These are phyloP conservation scores for Tiliacea aurago DNA, from an alignment of 2,888 invertebrate genomes.

Conservation along the genomic window DNA sequence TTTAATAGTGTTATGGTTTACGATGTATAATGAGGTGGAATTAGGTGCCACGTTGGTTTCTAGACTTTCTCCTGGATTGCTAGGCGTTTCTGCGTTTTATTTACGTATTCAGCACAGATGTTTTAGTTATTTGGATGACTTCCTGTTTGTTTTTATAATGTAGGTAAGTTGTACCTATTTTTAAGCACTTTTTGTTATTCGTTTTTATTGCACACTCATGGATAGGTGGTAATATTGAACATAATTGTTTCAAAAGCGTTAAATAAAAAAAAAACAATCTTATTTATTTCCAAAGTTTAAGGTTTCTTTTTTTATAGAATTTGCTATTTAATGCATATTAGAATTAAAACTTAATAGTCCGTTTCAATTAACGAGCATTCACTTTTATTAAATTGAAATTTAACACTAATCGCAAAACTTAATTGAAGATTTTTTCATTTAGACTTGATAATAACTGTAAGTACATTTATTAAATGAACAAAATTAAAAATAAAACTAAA, in stretches of 20 bases:
- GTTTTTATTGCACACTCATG: background rate
- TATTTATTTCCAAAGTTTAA: constrained; percentile 9
- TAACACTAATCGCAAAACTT: constrained; percentile 5
- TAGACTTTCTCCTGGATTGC: constrained; percentile 28
- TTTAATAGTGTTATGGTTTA: constrained; percentile 26
- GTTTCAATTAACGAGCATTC: constrained; percentile 23
- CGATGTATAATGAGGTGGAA: constrained; percentile 10
- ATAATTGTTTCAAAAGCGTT: background rate
- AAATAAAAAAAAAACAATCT: too few relatives aligned
- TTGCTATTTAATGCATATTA: background rate
- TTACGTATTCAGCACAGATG: constrained; percentile 57
- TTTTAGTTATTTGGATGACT: constrained; percentile 36
- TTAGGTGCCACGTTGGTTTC: constrained; percentile 29
- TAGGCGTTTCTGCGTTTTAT: constrained; percentile 37
- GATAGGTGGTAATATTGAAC: background rate
- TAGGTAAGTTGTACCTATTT: constrained; percentile 20
- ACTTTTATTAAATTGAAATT: background rate
- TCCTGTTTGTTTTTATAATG: constrained; percentile 44
- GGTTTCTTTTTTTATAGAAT: background rate
- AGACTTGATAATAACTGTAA: background rate
- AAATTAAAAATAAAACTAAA: constrained; percentile 8
- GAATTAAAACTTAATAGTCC: constrained; percentile 15
- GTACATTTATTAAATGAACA: background rate
- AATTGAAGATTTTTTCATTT: constrained; percentile 10
- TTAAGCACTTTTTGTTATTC: background rate